Conservation (phyloP, 92 coral and sea anemone genomes). For the Scolanthus callimorphus region DNA sequence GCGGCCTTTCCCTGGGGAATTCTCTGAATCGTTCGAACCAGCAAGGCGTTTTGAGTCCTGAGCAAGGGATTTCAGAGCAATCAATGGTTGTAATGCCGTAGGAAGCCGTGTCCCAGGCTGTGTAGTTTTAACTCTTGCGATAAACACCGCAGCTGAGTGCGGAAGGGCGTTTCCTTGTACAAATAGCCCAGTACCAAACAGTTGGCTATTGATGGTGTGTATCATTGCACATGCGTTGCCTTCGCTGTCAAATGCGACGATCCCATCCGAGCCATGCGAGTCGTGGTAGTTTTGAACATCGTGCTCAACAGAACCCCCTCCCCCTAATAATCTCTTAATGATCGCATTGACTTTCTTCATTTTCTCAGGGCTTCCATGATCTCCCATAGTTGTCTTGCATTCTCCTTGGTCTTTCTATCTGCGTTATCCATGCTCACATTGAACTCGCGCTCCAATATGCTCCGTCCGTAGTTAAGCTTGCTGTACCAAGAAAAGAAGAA, state of each 20-base stretch:
- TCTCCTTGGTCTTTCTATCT: conserved; percentile 57
- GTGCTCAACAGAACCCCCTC: conserved; percentile 18
- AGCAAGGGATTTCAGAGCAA: conserved; percentile 56
- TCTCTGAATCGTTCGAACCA: not conserved
- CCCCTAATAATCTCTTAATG: conserved; percentile 66
- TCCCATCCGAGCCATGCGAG: conserved; percentile 71
- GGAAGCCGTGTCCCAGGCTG: conserved; percentile 69
- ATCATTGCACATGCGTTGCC: conserved; percentile 92
- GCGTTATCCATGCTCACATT: conserved; percentile 49
- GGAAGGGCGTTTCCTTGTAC: conserved; percentile 80
- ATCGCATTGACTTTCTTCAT: conserved; percentile 65
- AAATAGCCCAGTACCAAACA: conserved; percentile 96
- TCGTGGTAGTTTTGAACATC: conserved; percentile 1
- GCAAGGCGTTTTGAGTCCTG: too few relatives aligned
- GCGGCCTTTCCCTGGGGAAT: not conserved
- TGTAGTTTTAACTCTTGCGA: conserved; percentile 40
- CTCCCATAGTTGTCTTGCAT: conserved; percentile 69
- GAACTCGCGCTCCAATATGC: conserved; percentile 46
- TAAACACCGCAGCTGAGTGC: conserved; percentile 74
- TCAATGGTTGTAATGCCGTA: conserved; percentile 65
- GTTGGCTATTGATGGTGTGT: conserved; percentile 81
- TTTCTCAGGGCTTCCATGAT: conserved; percentile 57
- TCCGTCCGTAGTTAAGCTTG: conserved; percentile 48
- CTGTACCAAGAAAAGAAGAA: conserved; percentile 60
- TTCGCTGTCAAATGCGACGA: conserved; percentile 77